Conservation (phyloP, 2,888 invertebrate species). For the Anarsia innoxiella region DNA sequence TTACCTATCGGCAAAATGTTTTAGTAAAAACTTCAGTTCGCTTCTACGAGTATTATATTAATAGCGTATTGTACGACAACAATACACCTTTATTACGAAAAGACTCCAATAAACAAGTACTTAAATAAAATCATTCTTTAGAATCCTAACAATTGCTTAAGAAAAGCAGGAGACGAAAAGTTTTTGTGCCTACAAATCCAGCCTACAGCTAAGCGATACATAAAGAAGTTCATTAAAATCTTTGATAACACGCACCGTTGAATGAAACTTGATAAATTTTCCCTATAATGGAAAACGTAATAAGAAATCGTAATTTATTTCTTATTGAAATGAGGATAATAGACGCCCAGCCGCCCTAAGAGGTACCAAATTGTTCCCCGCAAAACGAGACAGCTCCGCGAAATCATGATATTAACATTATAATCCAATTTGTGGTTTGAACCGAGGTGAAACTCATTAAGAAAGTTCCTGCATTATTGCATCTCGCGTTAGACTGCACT, state of each 20-base stretch:
- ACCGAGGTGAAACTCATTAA: conserved; percentile 66
- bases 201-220: too few relatives aligned
- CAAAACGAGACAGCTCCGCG: conserved; percentile 37
- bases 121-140: too few relatives aligned
- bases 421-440: conserved; percentile 66
- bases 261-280: conserved; percentile 66
- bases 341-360: conserved; percentile 56
- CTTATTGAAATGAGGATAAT: conserved; percentile 73
- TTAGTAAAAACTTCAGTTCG: too few relatives aligned
- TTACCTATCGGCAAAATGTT: too few relatives aligned
- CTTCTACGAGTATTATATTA: too few relatives aligned
- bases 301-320: conserved; percentile 74
- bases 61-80: too few relatives aligned
- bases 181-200: too few relatives aligned
- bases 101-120: too few relatives aligned
- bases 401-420: conserved; percentile 68
- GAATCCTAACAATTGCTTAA: too few relatives aligned
- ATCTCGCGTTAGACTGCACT: conserved; percentile 46
- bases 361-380: conserved; percentile 55
- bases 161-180: too few relatives aligned
- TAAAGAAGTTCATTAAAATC: background rate
- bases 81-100: too few relatives aligned
- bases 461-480: conserved; percentile 64
- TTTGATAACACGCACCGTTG: conserved; percentile 44
- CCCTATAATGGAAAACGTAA: conserved; percentile 68